These are phyloP conservation scores for Paraplagusia blochii DNA, from an alignment of 2,113 vertebrate genomes.

Conservation along the genomic window DNA sequence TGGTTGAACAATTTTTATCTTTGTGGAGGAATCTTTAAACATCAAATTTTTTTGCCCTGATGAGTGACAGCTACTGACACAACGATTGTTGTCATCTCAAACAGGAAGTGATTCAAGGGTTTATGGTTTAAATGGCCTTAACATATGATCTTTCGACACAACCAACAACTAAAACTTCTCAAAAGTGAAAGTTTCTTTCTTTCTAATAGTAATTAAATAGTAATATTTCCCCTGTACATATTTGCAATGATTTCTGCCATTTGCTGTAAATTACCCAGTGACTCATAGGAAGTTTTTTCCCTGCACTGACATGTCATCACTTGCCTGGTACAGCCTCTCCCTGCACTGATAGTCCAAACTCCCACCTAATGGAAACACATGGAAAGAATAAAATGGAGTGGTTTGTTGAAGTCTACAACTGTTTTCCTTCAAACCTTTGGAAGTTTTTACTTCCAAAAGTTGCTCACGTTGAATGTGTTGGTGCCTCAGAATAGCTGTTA, in stretches of 20 bases:
- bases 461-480: neutral
- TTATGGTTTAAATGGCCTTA: too few species aligned
- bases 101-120: too few species aligned
- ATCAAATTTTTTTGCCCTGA: too few species aligned
- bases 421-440: neutral
- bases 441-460: neutral
- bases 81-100: too few species aligned
- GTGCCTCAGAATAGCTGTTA: neutral
- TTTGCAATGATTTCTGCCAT: neutral
- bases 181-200: too few species aligned
- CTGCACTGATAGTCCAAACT: constrained; percentile 25
- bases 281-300: constrained; percentile 11
- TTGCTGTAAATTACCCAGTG: neutral
- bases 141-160: too few species aligned
- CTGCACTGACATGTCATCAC: constrained; percentile 54
- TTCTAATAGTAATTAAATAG: too few species aligned
- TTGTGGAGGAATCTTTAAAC: too few species aligned
- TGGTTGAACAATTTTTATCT: too few species aligned
- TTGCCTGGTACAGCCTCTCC: constrained; percentile 37
- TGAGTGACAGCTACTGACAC: too few species aligned
- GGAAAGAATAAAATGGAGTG: constrained; percentile 1
- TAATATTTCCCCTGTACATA: too few species aligned
- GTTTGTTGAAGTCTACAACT: neutral
- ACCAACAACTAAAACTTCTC: too few species aligned
- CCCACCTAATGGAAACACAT: constrained; percentile 15